phyloP scores from a whole-genome alignment of 1,140 invertebrate species.

The Philopotamus ludificatus region DNA sequence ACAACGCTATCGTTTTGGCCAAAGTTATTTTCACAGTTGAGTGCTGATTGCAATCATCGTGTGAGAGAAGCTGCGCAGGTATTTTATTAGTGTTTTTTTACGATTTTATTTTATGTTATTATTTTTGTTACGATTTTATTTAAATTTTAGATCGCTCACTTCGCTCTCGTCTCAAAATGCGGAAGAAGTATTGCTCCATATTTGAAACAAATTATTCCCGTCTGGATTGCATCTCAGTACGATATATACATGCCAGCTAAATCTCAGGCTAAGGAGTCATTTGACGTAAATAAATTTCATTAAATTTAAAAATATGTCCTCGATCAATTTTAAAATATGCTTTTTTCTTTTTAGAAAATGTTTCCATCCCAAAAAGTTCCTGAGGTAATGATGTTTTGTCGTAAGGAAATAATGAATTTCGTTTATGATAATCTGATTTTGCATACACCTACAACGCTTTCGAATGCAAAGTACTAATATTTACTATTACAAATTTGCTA shows the following conservation, averaged over 20 bases:
- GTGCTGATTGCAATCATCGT: constrained; percentile 74
- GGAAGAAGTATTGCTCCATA: constrained; percentile 74
- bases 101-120: background rate
- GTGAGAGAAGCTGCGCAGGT: constrained; percentile 70
- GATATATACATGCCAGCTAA: constrained; percentile 81
- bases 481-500: constrained; percentile 42
- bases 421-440: constrained; percentile 69
- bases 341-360: constrained; percentile 54
- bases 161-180: constrained; percentile 64
- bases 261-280: constrained; percentile 68
- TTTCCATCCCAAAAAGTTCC: constrained; percentile 70
- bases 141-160: constrained; percentile 59
- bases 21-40: constrained; percentile 69
- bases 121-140: background rate
- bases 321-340: background rate
- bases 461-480: constrained; percentile 63
- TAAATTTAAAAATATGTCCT: background rate
- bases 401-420: constrained; percentile 72
- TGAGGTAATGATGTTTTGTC: constrained; percentile 74
- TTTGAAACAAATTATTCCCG: constrained; percentile 71
- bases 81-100: constrained; percentile 41
- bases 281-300: constrained; percentile 54
- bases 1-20: constrained; percentile 76
- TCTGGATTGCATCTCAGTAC: constrained; percentile 76
- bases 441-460: constrained; percentile 63